Conservation (phyloP, 2,888 invertebrate genomes). For the Chamaedrilus cognettii region DNA sequence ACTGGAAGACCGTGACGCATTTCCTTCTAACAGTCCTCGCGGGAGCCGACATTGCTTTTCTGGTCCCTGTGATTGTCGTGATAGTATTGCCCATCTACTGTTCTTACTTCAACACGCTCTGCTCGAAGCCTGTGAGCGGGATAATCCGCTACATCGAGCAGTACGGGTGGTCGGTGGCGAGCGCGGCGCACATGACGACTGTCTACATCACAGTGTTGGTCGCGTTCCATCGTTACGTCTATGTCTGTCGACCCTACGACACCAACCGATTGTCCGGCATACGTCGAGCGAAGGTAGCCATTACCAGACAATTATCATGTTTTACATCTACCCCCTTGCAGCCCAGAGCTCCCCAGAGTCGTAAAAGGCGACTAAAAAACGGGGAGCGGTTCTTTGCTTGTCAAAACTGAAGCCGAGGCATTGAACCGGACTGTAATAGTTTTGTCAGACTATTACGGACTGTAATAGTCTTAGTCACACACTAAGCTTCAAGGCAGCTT, state of each 20-base stretch:
- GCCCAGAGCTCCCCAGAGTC: too few species aligned
- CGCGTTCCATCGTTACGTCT: constrained; percentile 52
- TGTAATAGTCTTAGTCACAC: too few species aligned
- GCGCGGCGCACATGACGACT: constrained; percentile 51
- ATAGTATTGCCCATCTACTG: constrained; percentile 20
- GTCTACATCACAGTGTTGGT: constrained; percentile 54
- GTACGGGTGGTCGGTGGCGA: constrained; percentile 40
- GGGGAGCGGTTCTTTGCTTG: too few species aligned
- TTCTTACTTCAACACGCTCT: constrained; percentile 5
- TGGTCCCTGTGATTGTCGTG: constrained; percentile 19
- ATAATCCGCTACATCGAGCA: constrained; percentile 17
- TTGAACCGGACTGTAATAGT: too few species aligned
- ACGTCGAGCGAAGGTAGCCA: constrained; percentile 15
- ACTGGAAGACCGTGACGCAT: constrained; percentile 21
- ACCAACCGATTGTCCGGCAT: constrained; percentile 28
- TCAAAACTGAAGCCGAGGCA: too few species aligned
- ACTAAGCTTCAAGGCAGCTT: too few species aligned
- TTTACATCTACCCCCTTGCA: too few species aligned
- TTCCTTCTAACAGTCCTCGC: constrained; percentile 26
- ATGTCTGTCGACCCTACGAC: constrained; percentile 53
- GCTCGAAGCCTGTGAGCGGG: not conserved
- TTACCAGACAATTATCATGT: not conserved
- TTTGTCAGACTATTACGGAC: too few species aligned
- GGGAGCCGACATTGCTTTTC: constrained; percentile 19
- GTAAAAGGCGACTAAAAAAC: too few species aligned